Base-by-base conservation (phyloP, 2,113 vertebrate genomes). In the Hypomesus transpacificus region DNA sequence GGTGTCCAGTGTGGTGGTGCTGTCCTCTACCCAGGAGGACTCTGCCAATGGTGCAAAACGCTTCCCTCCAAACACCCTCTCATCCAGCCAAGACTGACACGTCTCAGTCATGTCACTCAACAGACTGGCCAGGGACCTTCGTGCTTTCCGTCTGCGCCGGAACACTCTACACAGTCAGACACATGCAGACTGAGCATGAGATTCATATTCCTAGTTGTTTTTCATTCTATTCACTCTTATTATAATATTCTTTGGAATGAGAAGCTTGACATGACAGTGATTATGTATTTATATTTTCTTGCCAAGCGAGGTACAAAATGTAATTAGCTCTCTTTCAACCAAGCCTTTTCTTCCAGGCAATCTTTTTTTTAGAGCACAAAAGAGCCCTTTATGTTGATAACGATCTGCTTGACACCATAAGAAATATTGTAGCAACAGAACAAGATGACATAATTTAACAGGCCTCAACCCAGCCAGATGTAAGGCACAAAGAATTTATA, bases 41-140 rank as follows among this genome's bases (percentile, higher is more conserved):
- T 91, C 87, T 1, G 2, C 7, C 0, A 58, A 39, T 8, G 79
- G 76, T 46, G 67, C 65, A 34, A 59, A 75, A 22, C 77, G 71
- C 13, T 79, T 52, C 0, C 85, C 85, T 34, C 86, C 80, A 66
- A 94, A 92, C 62, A 90, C 20, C 0, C 82, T 88, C 75, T 88
- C 82, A 24, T 87, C 92, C 58, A 93, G 80, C 93, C 93, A 94
- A 0, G 93, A 89, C 78, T 88, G 85, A 72, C 91, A 92, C 54
- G 77, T 84, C 66, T 88, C 87, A 0, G 80, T 73, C 1, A 94
- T 81, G n/a, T 87, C 79, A 20, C 26, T 87, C 60, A 95, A 87
- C 76, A 94, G 87, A 16, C 83, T 89, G 69, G 75, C 86, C 80
- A 94, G 83, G 34, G 93, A 87, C 34, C 75, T 69, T 51, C 78